Base-by-base conservation (phyloP, 2,113 vertebrate genomes). In the Copsychus sechellarum region DNA sequence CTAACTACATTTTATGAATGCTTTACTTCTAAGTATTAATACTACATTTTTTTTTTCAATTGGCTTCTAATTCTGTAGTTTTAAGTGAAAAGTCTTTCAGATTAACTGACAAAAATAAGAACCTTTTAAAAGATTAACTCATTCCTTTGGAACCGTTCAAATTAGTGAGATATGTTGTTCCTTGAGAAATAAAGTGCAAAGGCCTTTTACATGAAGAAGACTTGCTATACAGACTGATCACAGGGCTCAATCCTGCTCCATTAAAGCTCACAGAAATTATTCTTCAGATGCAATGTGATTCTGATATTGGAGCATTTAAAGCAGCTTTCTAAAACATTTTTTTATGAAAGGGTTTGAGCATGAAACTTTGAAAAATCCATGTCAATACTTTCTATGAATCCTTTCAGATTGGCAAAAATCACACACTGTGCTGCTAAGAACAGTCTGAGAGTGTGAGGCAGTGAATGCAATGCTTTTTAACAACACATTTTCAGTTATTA, bases 401-500 rank as follows among this genome's bases (percentile, higher is more conserved):
- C 40, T 77, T 45, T 12, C 60, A 38, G 82, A 78, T 31, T 57
- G 92, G 79, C 96, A 95, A 86, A 95, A 95, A 92, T 82, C 89
- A 85, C 57, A 76, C 28, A 28, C 78, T 11, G 2, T 3, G 2
- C 43, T 57, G 67, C 81, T 53, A 64, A 81, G 67, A 96, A 62
- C 70, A 84, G 48, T 24, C 95, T 86, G 96, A 90, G 81, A 78
- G 50, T 9, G 43, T 71, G 70, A 95, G 93, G 82, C 79, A 64
- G 71, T 0, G 9, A 96, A 92, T 50, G 78, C 23, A 40, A 92
- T 76, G 91, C 25, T 95, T 98, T 97, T 98, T 97, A 97, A 97
- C 95, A 95, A 80, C 96, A 72, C 95, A 92, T 97, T 98, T 97
- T 95, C 96, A 90, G 97, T 98, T 98, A 98, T 97, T 98, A 97